Base-by-base conservation (phyloP, 1,140 invertebrate species). In the Nylanderia fulva region DNA sequence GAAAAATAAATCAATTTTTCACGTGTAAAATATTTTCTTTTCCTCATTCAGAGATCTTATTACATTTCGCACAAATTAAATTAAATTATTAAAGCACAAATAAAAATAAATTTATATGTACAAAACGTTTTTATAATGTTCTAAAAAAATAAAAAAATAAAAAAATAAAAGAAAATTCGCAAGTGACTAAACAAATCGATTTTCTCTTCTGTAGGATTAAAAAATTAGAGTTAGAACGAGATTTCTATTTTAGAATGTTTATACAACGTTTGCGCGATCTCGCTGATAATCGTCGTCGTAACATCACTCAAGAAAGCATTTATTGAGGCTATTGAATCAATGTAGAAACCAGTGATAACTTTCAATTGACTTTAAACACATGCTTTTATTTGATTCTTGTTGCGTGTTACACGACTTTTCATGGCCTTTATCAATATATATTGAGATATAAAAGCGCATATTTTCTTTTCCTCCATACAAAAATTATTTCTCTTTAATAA, bases 291-390 rank as follows among this genome's bases (percentile, higher is more conserved):
- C 24, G 42, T 48, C n/a, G 42, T 7, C 58, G 13, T 63, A 15
- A 21, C n/a, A 36, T 77, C 52, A 39, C 42, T 66, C 7, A 27
- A 66, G 29, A 6, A 77, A 71, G 24, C 48, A 15, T 56, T 24
- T 56, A 72, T 82, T 72, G 27, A 82, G 39, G 27, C 64, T 72
- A 48, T 69, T 71, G 39, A 60, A 71, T 74, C 68, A 58, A 58
- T 72, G 42, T 82, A 60, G 39, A 72, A 24, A 29, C 6, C 18
- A 4, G 54, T 42, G 29, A 71, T 82, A 72, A 82, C 63, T 82
- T 58, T 56, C 68, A 72, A 77, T 77, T 77, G 74, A 48, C 42
- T 77, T 64, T 77, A 48, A 45, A 69, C 52, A 69, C 63, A 45
- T 56, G 76, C 39, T 29, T 80, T 58, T 24, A 21, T 54, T 69